phyloP scores from a whole-genome alignment of 2,113 vertebrate species.

The Narcine bancroftii region DNA sequence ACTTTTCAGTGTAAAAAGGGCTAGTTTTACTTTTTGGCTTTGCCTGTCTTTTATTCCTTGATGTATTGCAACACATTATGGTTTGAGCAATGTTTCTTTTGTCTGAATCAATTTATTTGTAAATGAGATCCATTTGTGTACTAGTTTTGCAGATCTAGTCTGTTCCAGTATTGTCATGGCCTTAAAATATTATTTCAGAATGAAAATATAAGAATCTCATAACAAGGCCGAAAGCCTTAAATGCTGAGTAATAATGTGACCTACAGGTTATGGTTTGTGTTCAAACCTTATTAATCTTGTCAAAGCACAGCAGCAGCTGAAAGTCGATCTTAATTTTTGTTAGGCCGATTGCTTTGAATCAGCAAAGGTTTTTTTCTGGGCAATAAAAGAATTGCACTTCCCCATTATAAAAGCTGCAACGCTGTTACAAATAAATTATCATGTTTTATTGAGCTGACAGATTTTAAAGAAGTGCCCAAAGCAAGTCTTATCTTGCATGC shows the following conservation, averaged over 20 bases:
- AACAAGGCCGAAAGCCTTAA: neutral
- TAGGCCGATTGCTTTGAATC: neutral
- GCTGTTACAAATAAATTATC: neutral
- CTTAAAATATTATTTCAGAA: neutral
- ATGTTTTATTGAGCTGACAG: neutral
- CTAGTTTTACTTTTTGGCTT: neutral
- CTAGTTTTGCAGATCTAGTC: neutral
- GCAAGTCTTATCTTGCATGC: constrained; percentile 24
- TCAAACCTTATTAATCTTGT: neutral
- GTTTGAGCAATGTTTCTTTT: neutral
- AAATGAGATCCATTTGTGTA: neutral
- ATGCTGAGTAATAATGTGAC: neutral
- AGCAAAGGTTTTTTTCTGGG: neutral
- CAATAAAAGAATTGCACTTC: neutral
- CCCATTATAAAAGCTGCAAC: no score
- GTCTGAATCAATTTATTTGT: neutral
- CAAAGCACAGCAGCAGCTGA: neutral
- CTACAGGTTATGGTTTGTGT: neutral
- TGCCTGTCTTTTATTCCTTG: neutral
- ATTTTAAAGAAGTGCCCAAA: constrained; percentile 9
- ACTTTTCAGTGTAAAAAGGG: no score
- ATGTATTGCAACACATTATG: neutral
- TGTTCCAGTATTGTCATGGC: neutral
- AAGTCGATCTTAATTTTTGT: neutral
- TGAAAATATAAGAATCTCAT: neutral